These are phyloP conservation scores for Lithophane leautieri DNA, from an alignment of 2,888 invertebrate genomes.

Conservation along the genomic window DNA sequence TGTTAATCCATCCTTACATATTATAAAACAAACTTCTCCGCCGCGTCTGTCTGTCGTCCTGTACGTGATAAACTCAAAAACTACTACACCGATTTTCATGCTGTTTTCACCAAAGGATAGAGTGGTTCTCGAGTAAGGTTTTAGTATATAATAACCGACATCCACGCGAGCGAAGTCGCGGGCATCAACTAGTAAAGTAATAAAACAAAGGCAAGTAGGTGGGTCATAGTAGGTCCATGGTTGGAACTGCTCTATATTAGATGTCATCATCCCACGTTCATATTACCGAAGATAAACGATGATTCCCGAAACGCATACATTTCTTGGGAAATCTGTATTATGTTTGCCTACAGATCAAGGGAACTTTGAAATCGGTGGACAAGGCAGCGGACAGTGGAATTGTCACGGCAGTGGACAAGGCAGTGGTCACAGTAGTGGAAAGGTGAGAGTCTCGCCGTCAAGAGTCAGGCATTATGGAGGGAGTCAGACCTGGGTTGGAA, in stretches of 20 bases:
- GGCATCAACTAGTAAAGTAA: too few species aligned
- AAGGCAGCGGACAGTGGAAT: conserved; percentile 19
- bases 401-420: conserved; percentile 19
- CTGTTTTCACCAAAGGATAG: too few species aligned
- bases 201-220: not conserved
- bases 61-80: too few species aligned
- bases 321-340: not conserved
- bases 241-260: not conserved
- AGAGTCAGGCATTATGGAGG: conserved; percentile 24
- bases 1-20: too few species aligned
- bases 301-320: not conserved
- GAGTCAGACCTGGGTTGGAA: conserved; percentile 23
- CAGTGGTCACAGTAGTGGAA: conserved; percentile 25
- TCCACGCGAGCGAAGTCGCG: too few species aligned
- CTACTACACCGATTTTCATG: too few species aligned
- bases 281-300: not conserved
- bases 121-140: too few species aligned
- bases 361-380: conserved; percentile 69
- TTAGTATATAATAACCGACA: too few species aligned
- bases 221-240: too few species aligned
- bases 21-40: too few species aligned
- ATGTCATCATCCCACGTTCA: not conserved
- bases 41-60: too few species aligned
- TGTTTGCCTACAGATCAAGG: conserved; percentile 66
- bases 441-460: not conserved